A percentile compares a stretch with the other conserved stretches of the same genome.
phyloP scores from a whole-genome alignment of 1,140 invertebrate genomes.

The Linepithema humile region DNA sequence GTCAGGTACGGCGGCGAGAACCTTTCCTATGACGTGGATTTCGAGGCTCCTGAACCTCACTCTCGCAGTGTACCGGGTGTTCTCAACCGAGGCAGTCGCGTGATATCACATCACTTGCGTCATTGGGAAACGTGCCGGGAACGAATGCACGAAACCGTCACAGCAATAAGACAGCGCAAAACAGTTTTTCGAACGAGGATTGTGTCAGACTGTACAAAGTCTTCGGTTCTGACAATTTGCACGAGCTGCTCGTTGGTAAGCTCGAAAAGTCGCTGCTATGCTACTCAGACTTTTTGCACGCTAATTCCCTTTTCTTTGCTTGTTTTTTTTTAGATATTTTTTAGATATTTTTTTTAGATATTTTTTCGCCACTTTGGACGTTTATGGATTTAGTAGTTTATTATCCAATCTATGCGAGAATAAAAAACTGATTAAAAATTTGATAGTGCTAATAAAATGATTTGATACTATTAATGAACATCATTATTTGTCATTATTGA shows the following conservation, averaged over 20 bases:
- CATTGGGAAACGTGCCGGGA: background rate
- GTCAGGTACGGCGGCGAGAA: constrained; percentile 56
- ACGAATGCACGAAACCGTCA: constrained; percentile 9
- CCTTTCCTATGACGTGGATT: constrained; percentile 48
- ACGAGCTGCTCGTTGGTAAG: constrained; percentile 38
- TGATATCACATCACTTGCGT: background rate
- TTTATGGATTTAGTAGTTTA: no score
- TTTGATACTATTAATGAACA: background rate
- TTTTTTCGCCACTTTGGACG: background rate
- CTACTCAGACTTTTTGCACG: background rate
- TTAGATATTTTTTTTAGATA: background rate
- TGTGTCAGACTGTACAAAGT: background rate
- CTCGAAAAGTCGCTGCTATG: background rate
- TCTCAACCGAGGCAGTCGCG: constrained; percentile 49
- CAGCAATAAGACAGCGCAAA: background rate
- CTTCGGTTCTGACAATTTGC: background rate
- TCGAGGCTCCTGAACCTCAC: constrained; percentile 28
- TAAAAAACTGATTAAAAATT: no score
- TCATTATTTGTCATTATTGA: background rate
- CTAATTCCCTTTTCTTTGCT: background rate
- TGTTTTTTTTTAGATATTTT: background rate
- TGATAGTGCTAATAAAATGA: no score
- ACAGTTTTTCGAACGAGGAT: background rate
- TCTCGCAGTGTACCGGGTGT: constrained; percentile 63
- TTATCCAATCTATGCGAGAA: no score